Evolutionary conservation across 1,140 invertebrate genomes (phyloP).

Genomic region (Drosophila nasuta): DNA sequence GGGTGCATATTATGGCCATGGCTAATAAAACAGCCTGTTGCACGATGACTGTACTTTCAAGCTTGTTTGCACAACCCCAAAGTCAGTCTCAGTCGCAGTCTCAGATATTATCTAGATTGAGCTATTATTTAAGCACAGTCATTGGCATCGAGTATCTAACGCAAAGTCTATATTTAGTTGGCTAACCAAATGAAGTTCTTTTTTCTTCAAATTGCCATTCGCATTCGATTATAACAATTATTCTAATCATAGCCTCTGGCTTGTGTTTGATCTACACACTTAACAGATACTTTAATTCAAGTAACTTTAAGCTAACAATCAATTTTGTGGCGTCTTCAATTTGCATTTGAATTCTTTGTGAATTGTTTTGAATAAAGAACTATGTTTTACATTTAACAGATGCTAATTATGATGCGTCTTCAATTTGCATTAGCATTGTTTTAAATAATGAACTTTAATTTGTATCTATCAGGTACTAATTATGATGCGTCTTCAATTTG

Average conservation of each 20-base stretch:
- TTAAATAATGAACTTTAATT: too few relatives aligned
- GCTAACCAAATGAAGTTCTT: constrained; percentile 5
- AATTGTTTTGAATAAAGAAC: too few relatives aligned
- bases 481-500: too few relatives aligned
- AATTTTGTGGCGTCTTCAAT: background rate
- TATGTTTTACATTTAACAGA: too few relatives aligned
- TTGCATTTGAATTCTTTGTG: too few relatives aligned
- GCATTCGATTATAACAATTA: constrained; percentile 14
- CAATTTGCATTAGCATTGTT: too few relatives aligned
- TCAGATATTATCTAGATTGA: constrained; percentile 22
- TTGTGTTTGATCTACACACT: background rate
- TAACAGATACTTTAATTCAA: background rate
- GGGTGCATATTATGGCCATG: constrained; percentile 19
- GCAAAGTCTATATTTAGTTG: background rate
- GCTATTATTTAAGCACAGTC: constrained; percentile 8
- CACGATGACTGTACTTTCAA: constrained; percentile 19
- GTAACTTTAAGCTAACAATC: background rate
- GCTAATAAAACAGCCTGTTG: constrained; percentile 27
- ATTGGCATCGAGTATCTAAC: background rate
- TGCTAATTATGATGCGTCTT: too few relatives aligned
- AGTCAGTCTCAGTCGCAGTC: background rate
- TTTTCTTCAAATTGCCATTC: background rate
- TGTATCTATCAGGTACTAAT: too few relatives aligned
- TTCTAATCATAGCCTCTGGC: background rate
- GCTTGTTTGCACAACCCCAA: constrained; percentile 4